Evolutionary conservation across 2,113 vertebrate species (phyloP).

Genomic region (Perccottus glenii): DNA sequence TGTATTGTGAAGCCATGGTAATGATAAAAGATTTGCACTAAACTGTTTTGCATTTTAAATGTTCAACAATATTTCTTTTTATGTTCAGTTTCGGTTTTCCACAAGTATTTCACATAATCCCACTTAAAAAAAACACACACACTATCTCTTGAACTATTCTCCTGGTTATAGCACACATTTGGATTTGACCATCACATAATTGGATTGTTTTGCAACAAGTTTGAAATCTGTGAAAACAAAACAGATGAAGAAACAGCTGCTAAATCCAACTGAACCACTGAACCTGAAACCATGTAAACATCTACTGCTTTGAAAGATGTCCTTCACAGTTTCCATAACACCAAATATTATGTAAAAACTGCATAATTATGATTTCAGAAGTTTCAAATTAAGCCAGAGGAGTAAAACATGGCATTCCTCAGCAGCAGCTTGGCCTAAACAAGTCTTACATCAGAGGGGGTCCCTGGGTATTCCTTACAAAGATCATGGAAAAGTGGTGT

Average conservation of each 20-base stretch:
- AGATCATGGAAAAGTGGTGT: constrained; percentile 50
- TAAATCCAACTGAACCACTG: not conserved
- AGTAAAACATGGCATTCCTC: constrained; percentile 46
- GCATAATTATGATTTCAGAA: constrained; percentile 27
- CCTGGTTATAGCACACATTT: not conserved
- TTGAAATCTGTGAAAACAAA: constrained; percentile 36
- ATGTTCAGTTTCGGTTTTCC: not conserved
- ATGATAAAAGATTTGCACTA: too few relatives aligned
- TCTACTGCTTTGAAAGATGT: constrained; percentile 44
- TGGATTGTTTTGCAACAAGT: constrained; percentile 6
- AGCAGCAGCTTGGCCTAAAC: constrained; percentile 53
- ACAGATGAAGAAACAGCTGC: constrained; percentile 15
- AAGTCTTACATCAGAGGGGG: constrained; percentile 63
- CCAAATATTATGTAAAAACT: constrained; percentile 6
- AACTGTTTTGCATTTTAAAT: too few relatives aligned
- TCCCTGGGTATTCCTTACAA: constrained; percentile 58
- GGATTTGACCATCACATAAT: constrained; percentile 5
- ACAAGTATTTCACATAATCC: not conserved
- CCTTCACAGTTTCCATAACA: constrained; percentile 22
- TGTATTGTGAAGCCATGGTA: too few relatives aligned
- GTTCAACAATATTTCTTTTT: too few relatives aligned
- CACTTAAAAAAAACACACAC: constrained; percentile 21
- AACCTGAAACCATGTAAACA: constrained; percentile 26
- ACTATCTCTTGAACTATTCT: not conserved
- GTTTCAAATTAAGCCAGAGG: constrained; percentile 20